Conservation (phyloP, 2,113 vertebrate species). For the Psammodynastes pulverulentus region DNA sequence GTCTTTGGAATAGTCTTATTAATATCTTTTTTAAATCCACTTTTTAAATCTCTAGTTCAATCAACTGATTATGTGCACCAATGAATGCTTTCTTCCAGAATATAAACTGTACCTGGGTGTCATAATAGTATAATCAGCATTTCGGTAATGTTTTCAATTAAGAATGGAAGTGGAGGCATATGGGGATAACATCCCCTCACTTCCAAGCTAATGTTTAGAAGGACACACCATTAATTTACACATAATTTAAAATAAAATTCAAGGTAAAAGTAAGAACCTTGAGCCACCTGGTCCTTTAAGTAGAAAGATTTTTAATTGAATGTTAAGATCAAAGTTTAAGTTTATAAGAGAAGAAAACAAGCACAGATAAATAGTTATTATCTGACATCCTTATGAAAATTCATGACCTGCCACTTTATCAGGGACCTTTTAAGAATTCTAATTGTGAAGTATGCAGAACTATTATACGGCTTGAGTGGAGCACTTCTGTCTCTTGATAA, state of each 20-base stretch:
- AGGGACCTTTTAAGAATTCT: slow-evolving; percentile 75
- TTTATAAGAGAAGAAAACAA: slow-evolving; percentile 84
- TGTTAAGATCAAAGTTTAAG: slow-evolving; percentile 83
- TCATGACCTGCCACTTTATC: slow-evolving; percentile 75
- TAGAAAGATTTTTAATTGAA: slow-evolving; percentile 76
- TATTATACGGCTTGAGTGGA: slow-evolving; percentile 70
- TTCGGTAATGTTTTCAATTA: background rate
- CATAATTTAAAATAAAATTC: slow-evolving; percentile 56
- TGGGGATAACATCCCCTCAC: slow-evolving; percentile 30
- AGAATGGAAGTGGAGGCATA: slow-evolving; percentile 28
- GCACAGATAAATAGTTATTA: slow-evolving; percentile 80
- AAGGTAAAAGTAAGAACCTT: slow-evolving; percentile 55
- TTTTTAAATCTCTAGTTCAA: slow-evolving; percentile 3
- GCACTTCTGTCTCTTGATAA: slow-evolving; percentile 77
- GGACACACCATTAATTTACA: slow-evolving; percentile 54
- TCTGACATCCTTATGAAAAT: slow-evolving; percentile 80
- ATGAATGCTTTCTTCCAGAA: slow-evolving; percentile 33
- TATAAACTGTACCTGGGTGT: slow-evolving; percentile 28
- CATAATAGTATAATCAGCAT: slow-evolving; percentile 38
- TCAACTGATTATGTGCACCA: slow-evolving; percentile 4
- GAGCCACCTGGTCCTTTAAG: slow-evolving; percentile 67
- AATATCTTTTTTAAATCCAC: slow-evolving; percentile 1
- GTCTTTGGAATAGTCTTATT: background rate
- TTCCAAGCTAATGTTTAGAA: slow-evolving; percentile 52
- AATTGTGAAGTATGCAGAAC: slow-evolving; percentile 76